phyloP scores from a whole-genome alignment of 2,113 vertebrate genomes.

The Stomatorhinus ivindoensis region DNA sequence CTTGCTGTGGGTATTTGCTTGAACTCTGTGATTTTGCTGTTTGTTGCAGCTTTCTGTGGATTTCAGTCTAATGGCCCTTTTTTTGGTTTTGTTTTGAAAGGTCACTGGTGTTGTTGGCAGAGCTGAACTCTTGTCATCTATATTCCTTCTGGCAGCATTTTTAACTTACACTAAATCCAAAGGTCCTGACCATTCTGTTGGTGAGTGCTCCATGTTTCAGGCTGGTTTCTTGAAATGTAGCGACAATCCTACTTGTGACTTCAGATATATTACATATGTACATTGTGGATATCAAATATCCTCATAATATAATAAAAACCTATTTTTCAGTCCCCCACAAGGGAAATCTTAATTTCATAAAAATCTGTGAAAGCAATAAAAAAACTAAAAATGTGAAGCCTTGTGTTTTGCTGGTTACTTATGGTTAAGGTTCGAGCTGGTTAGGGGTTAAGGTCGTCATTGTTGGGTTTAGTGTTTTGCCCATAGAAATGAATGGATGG shows the following conservation, averaged over 20 bases:
- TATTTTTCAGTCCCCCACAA: no score
- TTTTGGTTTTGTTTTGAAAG: constrained; percentile 50
- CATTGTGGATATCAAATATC: background rate
- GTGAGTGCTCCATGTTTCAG: constrained; percentile 51
- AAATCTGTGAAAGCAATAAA: no score
- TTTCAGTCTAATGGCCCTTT: background rate
- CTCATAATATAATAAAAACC: no score
- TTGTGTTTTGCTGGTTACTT: no score
- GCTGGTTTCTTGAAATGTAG: background rate
- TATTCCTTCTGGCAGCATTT: constrained; percentile 92
- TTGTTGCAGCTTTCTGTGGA: background rate
- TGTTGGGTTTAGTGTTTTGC: no score
- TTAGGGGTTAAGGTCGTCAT: no score
- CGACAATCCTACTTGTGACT: background rate
- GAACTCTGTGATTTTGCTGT: background rate
- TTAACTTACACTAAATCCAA: constrained; percentile 90
- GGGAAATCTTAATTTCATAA: no score
- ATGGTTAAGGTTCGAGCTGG: no score
- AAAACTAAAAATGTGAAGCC: no score
- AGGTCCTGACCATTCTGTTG: constrained; percentile 78
- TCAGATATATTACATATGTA: background rate
- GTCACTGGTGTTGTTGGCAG: constrained; percentile 94
- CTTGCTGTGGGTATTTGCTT: background rate
- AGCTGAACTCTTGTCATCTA: constrained; percentile 93
- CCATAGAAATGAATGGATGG: background rate